A percentile compares a stretch with the other conserved stretches of the same genome.
Conservation (phyloP, 2,888 invertebrate genomes). For the Coenonympha glycerion region DNA sequence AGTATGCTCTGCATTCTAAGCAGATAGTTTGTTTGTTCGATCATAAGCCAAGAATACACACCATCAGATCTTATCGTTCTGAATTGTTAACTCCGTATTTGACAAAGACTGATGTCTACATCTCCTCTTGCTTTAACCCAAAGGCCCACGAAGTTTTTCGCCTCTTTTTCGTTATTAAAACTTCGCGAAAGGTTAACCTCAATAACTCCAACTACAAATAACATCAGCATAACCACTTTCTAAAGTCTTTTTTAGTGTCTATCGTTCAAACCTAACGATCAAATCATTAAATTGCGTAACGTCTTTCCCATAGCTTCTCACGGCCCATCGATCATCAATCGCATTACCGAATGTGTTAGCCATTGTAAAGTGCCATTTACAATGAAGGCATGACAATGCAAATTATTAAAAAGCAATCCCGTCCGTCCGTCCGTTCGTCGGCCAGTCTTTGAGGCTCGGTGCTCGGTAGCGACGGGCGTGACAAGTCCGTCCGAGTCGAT, state of each 20-base stretch:
- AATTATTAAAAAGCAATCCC: constrained; percentile 23
- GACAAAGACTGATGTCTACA: not conserved
- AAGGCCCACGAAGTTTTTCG: no score
- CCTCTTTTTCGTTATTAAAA: no score
- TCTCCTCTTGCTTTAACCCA: no score
- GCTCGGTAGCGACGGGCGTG: constrained; percentile 29
- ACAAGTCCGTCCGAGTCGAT: constrained; percentile 29
- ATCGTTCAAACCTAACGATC: no score
- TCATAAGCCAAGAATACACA: not conserved
- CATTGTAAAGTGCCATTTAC: constrained; percentile 9
- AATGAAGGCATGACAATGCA: constrained; percentile 26
- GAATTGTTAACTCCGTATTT: not conserved
- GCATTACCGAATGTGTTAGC: not conserved
- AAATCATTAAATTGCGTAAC: no score
- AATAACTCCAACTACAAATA: no score
- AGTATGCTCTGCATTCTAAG: not conserved
- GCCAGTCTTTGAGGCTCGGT: constrained; percentile 22
- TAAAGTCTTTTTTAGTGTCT: no score
- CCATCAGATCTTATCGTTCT: not conserved
- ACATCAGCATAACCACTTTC: no score
- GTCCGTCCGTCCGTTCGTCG: constrained; percentile 21
- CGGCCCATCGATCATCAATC: not conserved
- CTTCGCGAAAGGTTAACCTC: no score
- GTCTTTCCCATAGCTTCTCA: not conserved
- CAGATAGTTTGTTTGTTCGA: not conserved